Base-by-base conservation (phyloP, 2,888 invertebrate species). In the Silvanus unidentatus region DNA sequence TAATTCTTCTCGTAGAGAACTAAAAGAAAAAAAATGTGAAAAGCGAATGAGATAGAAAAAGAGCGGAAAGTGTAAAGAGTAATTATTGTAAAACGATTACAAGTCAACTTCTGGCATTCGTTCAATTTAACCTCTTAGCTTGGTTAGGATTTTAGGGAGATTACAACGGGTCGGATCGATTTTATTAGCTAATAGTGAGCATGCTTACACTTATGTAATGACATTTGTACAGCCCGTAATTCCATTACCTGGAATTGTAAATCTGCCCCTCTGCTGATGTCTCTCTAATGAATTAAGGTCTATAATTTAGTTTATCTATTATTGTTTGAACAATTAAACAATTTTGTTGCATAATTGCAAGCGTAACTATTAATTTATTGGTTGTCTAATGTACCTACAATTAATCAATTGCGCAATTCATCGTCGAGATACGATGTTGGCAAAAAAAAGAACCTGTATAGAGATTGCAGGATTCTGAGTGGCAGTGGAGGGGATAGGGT, bases 171-270 rank as follows among this genome's bases (percentile, higher is more conserved):
- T 57, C 54, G 59, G 62, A 68, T 70, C 68, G 68, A 69, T 70
- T 70, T 67, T 68, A 69, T 68, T 68, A 68, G 69, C 67, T 68
- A 69, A 70, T 69, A 69, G 68, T 64, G 65, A 62, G 66, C 65
- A 64, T 64, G 67, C 67, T 67, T 67, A 68, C 67, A 69, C 66
- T 69, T 67, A 66, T 67, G 69, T 69, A 69, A 69, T 68, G 68
- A 68, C 68, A 67, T 69, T 68, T 64, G 66, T 68, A 68, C 66
- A 66, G 62, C 64, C 22, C 66, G 67, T 69, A 69, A 69, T 69
- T 68, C 67, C 66, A 69, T 70, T 70, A 70, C 67, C 66, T 65
- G 66, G n/a, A 60, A 65, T 65, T 65, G 67, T 68, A 67, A 69
- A 69, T 69, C 68, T 64, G 63, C 61, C 62, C n/a, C 58, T 55